Evolutionary conservation across 2,797 vertebrate species (phyloP), one percentile per base, ranked within the genome.

Genomic region (Epinephelus malabaricus): DNA sequence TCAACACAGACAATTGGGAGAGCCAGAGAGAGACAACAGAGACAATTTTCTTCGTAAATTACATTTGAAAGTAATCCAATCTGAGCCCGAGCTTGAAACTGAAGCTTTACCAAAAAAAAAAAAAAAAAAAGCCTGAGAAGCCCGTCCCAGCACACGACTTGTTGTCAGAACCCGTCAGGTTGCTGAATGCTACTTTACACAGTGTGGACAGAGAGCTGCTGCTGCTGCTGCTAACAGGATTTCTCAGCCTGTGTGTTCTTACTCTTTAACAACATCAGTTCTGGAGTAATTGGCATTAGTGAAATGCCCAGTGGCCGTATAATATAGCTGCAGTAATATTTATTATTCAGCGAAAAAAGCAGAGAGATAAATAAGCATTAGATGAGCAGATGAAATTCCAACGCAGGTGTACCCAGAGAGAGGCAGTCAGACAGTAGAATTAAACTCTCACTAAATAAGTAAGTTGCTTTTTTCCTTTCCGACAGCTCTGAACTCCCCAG

Each of bases 381-480:
- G 67, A 85, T 86, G 67, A 85, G 51, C 50, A 54, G 54, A 86
- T 70, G 27, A 60, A 69, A 78, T 68, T 61, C 78, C 66, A 78
- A 73, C 2, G 14, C 70, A 77, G 84, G 79, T 86, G 72, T 66
- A 55, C 55, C 58, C 11, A 19, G 79, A 86, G 82, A 82, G 76
- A 66, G 15, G n/a, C 51, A 49, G 65, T 75, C 77, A 69, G 34
- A 78, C 59, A 30, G 72, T 30, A 54, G 18, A 82, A 78, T 74
- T 88, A 89, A 92, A 86, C 73, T 74, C 70, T 65, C 60, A 82
- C 78, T 85, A 79, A 85, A 82, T 81, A 77, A 88, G 63, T 76
- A 55, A 76, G 75, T 74, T 77, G 45, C 73, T 71, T 59, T 76
- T 73, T 69, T 9, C 50, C 47, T 49, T 56, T 83, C 6, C 3